These are phyloP conservation scores for Aphelenchoides fujianensis DNA, from an alignment of 1,140 invertebrate species.

Conservation along the genomic window DNA sequence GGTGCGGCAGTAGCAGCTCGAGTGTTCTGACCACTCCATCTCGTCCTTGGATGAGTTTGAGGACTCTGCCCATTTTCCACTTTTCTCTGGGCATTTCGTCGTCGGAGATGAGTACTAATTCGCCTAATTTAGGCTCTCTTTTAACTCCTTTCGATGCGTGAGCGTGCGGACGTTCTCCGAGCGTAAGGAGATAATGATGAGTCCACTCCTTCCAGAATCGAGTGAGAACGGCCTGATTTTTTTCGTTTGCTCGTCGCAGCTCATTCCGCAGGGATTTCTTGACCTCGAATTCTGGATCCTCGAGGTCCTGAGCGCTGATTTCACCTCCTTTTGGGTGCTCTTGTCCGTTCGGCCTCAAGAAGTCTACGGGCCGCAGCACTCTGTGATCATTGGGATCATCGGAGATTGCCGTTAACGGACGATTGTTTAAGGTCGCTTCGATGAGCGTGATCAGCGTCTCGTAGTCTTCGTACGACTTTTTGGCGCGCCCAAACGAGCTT, in stretches of 20 bases:
- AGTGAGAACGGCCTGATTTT: not conserved
- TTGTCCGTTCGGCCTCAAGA: not conserved
- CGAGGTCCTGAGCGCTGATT: not conserved
- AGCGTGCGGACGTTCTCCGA: not conserved
- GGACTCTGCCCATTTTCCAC: not conserved
- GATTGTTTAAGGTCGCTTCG: constrained; percentile 9
- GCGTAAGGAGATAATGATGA: not conserved
- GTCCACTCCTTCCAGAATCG: not conserved
- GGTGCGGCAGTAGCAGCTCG: not conserved
- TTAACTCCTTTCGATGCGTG: not conserved
- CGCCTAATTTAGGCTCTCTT: not conserved
- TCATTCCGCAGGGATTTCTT: not conserved
- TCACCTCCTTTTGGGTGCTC: not conserved
- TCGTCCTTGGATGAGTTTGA: not conserved
- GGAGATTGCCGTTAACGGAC: not conserved
- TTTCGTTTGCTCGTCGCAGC: not conserved
- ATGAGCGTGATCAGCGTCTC: not conserved
- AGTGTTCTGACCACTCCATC: constrained; percentile 1
- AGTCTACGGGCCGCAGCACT: constrained; percentile 8
- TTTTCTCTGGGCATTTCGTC: not conserved
- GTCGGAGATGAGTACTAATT: not conserved
- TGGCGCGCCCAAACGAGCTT: not conserved
- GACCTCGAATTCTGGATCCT: not conserved
- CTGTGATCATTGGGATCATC: not conserved
- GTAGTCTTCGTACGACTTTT: not conserved